These are phyloP conservation scores for Rhabdophis nuchalis DNA, from an alignment of 2,797 vertebrate genomes.

Conservation along the genomic window DNA sequence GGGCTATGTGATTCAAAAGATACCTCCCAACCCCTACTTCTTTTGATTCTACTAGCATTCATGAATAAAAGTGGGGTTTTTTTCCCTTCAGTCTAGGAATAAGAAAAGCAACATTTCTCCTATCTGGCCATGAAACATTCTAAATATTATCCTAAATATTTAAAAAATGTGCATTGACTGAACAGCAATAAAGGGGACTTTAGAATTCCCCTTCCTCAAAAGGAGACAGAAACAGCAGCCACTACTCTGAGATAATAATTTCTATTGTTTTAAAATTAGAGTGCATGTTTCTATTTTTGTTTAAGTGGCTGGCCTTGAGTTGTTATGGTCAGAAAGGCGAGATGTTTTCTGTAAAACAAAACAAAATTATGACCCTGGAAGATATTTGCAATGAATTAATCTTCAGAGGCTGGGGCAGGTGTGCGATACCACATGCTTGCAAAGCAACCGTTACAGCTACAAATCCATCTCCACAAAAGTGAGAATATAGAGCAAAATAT, in stretches of 20 bases:
- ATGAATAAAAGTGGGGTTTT: too few relatives aligned
- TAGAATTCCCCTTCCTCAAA: background rate
- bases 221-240: background rate
- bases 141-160: too few relatives aligned
- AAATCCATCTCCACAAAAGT: background rate
- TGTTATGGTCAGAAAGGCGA: background rate
- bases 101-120: too few relatives aligned
- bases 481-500: background rate
- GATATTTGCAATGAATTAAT: background rate
- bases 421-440: background rate
- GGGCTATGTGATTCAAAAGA: too few relatives aligned
- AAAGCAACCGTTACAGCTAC: background rate
- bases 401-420: background rate
- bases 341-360: background rate
- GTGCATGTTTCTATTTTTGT: background rate
- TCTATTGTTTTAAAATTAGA: background rate
- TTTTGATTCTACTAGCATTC: too few relatives aligned
- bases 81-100: too few relatives aligned
- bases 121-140: too few relatives aligned
- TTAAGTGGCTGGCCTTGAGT: background rate
- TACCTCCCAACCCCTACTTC: too few relatives aligned
- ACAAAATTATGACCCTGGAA: background rate
- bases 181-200: background rate
- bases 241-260: background rate
- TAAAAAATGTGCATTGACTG: background rate